Base-by-base conservation (phyloP, 1,140 invertebrate species). In the Drosophila santomea region DNA sequence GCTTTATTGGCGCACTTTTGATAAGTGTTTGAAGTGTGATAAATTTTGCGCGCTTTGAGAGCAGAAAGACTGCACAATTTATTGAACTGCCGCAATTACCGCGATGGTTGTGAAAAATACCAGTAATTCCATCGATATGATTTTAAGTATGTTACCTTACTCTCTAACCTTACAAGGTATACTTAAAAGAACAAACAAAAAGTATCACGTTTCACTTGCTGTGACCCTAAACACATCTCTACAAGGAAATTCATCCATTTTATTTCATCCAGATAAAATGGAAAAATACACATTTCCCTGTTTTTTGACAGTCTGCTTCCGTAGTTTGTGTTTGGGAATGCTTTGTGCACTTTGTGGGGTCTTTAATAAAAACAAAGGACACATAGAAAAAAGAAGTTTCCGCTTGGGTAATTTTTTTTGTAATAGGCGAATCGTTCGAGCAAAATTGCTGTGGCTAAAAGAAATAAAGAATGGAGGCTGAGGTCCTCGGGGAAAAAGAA, bases 351-450 rank as follows among this genome's bases (percentile, higher is more conserved):
- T 50, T 35, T 75, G 39, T 62, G 73, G 63, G 39, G 44, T 38
- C 68, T 36, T 58, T 72, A 72, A 71, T 50, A 57, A 75, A 64
- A 75, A 75, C 71, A 64, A 64, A 57, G 61, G 60, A 66, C 39
- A 32, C 23, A 32, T 11, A 39, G 17, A 51, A 52, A 48, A 74
- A 51, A 15, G 51, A 55, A 74, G 38, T 74, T 63, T 63, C 39
- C 54, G 54, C 32, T 48, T 50, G 66, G 58, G n/a, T 36, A 48
- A 28, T 45, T 74, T 63, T 63, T 39, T 56, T 56, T 64, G 59
- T 57, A 20, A 44, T 44, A 25, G 38, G 35, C 52, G 58, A 56
- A 51, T 43, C 48, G 51, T 57, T 63, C 35, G 35, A 45, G 36
- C 48, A 48, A 61, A 61, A 43, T 59, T 25, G 15, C 32, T 59